Conservation (phyloP, 2,113 vertebrate species). For the Ciconia boyciana region DNA sequence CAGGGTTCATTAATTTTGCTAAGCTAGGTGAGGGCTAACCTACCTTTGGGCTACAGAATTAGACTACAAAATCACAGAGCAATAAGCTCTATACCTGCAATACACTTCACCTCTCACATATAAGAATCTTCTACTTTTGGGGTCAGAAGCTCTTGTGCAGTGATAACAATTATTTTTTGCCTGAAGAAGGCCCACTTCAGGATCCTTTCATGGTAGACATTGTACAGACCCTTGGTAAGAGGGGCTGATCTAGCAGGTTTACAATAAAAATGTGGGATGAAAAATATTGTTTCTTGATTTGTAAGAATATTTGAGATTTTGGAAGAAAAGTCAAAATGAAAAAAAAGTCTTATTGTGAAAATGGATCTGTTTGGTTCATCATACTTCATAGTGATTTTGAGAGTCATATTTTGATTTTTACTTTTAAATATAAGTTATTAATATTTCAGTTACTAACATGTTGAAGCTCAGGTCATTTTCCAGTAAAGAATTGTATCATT, state of each 20-base stretch:
- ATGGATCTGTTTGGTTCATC: background rate
- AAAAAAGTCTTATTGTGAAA: background rate
- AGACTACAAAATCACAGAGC: background rate
- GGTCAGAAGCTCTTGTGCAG: background rate
- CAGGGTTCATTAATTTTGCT: conserved; percentile 2
- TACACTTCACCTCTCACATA: background rate
- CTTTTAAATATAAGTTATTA: background rate
- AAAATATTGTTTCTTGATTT: background rate
- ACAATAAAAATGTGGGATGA: background rate
- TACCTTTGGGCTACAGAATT: background rate
- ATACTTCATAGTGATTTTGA: background rate
- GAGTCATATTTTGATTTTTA: background rate
- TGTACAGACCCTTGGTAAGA: background rate
- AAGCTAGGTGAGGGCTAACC: background rate
- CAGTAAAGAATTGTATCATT: background rate
- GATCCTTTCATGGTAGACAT: background rate
- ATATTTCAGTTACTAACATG: background rate
- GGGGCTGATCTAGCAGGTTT: background rate
- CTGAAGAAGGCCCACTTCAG: background rate
- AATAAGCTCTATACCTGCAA: background rate
- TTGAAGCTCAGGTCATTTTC: background rate
- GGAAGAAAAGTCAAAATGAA: background rate
- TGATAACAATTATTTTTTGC: background rate
- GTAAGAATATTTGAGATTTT: background rate
- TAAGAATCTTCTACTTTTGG: background rate